Evolutionary conservation across 1,140 invertebrate genomes (phyloP).

Genomic region (Aphis gossypii): DNA sequence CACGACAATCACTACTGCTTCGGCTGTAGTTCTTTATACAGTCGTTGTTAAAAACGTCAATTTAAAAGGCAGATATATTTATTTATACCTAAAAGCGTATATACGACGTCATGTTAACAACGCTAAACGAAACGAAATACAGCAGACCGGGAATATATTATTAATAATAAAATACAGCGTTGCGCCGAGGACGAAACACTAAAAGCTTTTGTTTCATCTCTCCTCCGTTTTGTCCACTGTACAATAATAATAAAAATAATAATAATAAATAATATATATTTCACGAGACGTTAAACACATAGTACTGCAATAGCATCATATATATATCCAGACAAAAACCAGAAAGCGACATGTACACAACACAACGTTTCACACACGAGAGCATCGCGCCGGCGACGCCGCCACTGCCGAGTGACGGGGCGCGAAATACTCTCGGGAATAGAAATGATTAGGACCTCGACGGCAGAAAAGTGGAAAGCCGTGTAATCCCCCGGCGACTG

Average conservation of each 20-base stretch:
- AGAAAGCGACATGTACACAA: conserved; percentile 45
- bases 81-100: background rate
- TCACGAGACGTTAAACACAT: background rate
- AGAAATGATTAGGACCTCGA: conserved; percentile 43
- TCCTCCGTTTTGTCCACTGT: conserved; percentile 9
- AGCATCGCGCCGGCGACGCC: background rate
- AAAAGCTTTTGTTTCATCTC: conserved; percentile 41
- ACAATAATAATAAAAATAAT: background rate
- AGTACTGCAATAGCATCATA: background rate
- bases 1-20: background rate
- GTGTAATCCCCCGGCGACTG: conserved; percentile 43
- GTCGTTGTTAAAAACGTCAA: background rate
- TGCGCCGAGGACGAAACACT: background rate
- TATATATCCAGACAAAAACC: background rate
- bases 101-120: background rate
- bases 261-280: conserved; percentile 11
- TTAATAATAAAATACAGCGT: background rate
- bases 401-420: conserved; percentile 7
- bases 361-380: conserved; percentile 13
- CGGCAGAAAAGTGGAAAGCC: conserved; percentile 50
- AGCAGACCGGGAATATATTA: background rate
- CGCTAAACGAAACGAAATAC: background rate
- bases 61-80: background rate
- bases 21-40: background rate
- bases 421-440: conserved; percentile 36